Percentiles rank a stretch among this genome's conserved stretches.
Evolutionary conservation across 2,888 invertebrate species (phyloP).

Genomic region (Drosophila villosipedis): DNA sequence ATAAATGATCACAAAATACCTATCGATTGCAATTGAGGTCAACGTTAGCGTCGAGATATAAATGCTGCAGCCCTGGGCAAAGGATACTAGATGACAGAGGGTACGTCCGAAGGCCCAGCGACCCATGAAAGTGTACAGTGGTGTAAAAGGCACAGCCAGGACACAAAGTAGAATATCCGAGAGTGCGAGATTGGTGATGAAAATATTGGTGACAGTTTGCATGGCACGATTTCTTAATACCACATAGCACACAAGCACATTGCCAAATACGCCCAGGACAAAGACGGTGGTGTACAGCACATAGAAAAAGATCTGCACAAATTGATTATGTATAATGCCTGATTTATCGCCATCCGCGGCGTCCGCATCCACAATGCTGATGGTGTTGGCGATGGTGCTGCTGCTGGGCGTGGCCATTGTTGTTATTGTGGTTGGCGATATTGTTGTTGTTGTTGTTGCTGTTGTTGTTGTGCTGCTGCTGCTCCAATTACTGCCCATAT

Average conservation of each 20-base stretch:
- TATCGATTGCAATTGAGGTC: constrained; percentile 98
- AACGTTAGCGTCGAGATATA: constrained; percentile 98
- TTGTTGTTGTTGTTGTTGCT: neutral
- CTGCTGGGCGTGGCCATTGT: constrained; percentile 38
- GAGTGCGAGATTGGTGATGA: constrained; percentile 97
- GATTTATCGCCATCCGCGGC: constrained; percentile 46
- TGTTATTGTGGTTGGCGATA: constrained; percentile 2
- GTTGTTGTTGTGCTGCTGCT: constrained; percentile 44
- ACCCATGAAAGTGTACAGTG: constrained; percentile 95
- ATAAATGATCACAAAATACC: constrained; percentile 98
- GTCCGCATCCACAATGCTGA: constrained; percentile 5
- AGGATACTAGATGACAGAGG: constrained; percentile 95
- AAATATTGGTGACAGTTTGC: constrained; percentile 99
- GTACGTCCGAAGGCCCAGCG: constrained; percentile 97
- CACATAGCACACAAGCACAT: constrained; percentile 96
- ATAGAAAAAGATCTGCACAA: constrained; percentile 83
- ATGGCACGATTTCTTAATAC: constrained; percentile 96
- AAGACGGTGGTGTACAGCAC: constrained; percentile 87
- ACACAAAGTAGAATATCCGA: constrained; percentile 97
- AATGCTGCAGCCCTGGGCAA: constrained; percentile 97
- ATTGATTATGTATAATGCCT: constrained; percentile 78
- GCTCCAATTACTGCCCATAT: constrained; percentile 44
- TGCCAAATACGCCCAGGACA: constrained; percentile 94
- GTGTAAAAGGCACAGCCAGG: constrained; percentile 98
- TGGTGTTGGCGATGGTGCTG: constrained; percentile 10